Evolutionary conservation across 2,888 invertebrate species (phyloP), one percentile per base, ranked within the genome.

Genomic region (Apamea sordens): DNA sequence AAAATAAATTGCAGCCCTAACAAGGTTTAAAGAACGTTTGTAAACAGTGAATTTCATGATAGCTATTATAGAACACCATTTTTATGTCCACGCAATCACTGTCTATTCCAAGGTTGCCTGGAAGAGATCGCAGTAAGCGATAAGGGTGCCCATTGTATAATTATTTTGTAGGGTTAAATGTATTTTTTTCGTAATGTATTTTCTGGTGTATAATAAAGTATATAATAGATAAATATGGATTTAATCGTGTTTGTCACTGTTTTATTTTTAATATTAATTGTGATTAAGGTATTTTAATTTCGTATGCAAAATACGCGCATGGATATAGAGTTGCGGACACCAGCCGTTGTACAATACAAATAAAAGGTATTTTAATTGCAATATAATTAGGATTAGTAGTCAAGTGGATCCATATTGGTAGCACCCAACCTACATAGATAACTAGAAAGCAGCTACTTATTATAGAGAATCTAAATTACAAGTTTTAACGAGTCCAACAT

Each of bases 401-500:
- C 8, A n/a, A 36, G 1, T n/a, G 18, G 10, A 36, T 13, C n/a
- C 10, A 70, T 41, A 41, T 47, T 32, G 21, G 50, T 50, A 47
- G 28, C 50, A 61, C 13, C n/a, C 3, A 74, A 41, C 21, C 3
- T 64, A 32, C 10, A 69, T 44, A 56, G 6, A 24, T 24, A 2
- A 36, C 18, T 53, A 50, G 69, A 36, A 32, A 50, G 28, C 41
- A 11, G 36, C 24, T 18, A 61, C 0, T 44, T 50, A 61, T 28
- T 28, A 72, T 15, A 56, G 59, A 28, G 63, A 73, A 65, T 75
- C 59, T 79, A 78, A 78, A 75, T 86, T 74, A 71, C 77, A 83
- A 83, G 79, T 77, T 83, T 74, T 80, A 76, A 78, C 72, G 44
- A 65, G 63, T 53, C n/a, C 56, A 82, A 70, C 71, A 86, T 71